Percentiles rank a stretch among this genome's conserved stretches.
phyloP scores from a whole-genome alignment of 2,113 vertebrate species.

The Seriola aureovittata region DNA sequence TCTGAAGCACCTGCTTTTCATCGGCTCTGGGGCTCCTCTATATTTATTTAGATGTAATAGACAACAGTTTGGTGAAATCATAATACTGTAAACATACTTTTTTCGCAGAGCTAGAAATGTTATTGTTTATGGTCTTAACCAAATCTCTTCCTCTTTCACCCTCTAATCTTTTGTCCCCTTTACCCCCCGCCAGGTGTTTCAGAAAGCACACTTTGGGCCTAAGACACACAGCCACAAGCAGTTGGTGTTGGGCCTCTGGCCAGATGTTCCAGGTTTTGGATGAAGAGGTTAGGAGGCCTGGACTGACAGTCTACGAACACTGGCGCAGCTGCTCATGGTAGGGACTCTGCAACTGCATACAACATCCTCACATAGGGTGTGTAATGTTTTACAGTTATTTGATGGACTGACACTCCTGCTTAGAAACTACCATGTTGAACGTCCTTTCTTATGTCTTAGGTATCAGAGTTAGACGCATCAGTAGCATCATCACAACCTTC shows the following conservation, averaged over 20 bases:
- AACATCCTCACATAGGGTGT: constrained; percentile 58
- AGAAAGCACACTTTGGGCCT: constrained; percentile 77
- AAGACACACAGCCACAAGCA: constrained; percentile 76
- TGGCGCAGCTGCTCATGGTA: constrained; percentile 80
- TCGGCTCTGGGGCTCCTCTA: constrained; percentile 39
- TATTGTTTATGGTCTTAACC: constrained; percentile 19
- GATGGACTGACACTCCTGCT: background rate
- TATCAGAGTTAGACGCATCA: background rate
- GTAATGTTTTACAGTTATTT: background rate
- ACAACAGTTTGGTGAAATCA: constrained; percentile 33
- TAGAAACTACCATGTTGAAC: background rate
- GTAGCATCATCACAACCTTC: background rate
- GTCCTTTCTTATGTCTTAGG: background rate
- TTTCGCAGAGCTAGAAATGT: constrained; percentile 12
- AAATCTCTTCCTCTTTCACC: constrained; percentile 31
- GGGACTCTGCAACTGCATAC: constrained; percentile 72
- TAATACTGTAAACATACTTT: constrained; percentile 42
- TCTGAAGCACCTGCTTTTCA: constrained; percentile 48
- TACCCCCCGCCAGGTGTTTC: constrained; percentile 72
- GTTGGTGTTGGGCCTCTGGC: constrained; percentile 66
- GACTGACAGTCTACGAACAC: constrained; percentile 78
- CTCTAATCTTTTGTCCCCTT: background rate
- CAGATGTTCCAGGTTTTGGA: constrained; percentile 84
- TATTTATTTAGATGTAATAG: constrained; percentile 46
- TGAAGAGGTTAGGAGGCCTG: constrained; percentile 79